phyloP scores from a whole-genome alignment of 2,888 invertebrate genomes.

The Terebella lapidaria region DNA sequence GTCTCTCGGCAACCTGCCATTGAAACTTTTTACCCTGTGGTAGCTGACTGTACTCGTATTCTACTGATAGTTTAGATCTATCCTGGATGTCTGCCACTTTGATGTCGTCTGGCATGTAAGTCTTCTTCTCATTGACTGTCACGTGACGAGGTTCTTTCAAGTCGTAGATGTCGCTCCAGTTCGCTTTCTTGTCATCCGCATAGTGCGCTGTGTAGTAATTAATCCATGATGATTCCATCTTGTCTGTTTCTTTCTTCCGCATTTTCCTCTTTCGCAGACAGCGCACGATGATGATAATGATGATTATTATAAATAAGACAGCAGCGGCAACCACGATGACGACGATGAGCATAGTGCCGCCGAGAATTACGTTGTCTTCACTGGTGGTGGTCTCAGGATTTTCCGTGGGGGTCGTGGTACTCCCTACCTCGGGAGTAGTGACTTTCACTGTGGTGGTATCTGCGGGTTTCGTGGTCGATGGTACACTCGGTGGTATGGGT shows the following conservation, averaged over 20 bases:
- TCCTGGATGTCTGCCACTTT: conserved; percentile 19
- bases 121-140: conserved; percentile 11
- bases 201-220: conserved; percentile 15
- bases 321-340: conserved; percentile 30
- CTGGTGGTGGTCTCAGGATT: neutral
- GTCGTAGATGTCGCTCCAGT: conserved; percentile 24
- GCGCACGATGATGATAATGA: conserved; percentile 24
- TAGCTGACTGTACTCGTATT: conserved; percentile 43
- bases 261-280: conserved; percentile 26
- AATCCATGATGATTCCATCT: conserved; percentile 18
- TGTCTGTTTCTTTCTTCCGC: conserved; percentile 14
- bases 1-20: conserved; percentile 30
- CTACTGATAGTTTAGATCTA: conserved; percentile 29
- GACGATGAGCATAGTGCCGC: conserved; percentile 13
- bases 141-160: conserved; percentile 18
- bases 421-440: neutral
- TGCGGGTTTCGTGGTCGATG: no score
- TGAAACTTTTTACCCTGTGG: conserved; percentile 31
- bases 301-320: conserved; percentile 24
- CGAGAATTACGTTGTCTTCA: neutral
- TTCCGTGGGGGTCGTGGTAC: neutral
- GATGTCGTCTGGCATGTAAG: conserved; percentile 18
- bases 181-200: neutral
- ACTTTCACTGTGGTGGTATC: neutral
- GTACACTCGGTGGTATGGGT: neutral